Base-by-base conservation (phyloP, 2,113 vertebrate genomes). In the Serinus canaria region DNA sequence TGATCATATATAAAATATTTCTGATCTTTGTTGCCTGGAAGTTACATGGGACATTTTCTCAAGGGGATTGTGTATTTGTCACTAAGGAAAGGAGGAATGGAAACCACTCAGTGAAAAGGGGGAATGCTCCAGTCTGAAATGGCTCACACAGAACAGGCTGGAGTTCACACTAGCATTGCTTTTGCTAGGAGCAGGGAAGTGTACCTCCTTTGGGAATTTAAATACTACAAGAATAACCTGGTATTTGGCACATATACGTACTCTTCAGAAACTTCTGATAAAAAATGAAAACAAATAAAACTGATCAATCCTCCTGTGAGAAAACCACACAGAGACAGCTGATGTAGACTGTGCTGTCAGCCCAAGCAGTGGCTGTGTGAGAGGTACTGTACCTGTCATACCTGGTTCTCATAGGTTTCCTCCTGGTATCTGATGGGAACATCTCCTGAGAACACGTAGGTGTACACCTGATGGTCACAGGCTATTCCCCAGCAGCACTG, bases 391-490 rank as follows among this genome's bases (percentile, higher is more conserved):
- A 50, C 41, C 13, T 18, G 24, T 17, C 85, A 13, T 97, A 99
- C 99, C 97, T 99, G 99, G 74, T 99, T 99, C 97, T 99, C 99
- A 27, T 98, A 99, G 76, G 99, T 98, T 95, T 99, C 99, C 90
- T 99, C 99, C 70, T 98, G 98, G 97, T 98, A 98, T 50, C 99
- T 98, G 78, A 99, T 98, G 15, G 99, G 98, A 67, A 99, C 96
- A 2, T 99, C 99, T 2, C 98, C 98, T 11, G 98, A 98, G 13
- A 98, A 98, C 73, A 99, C 95, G 0, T 98, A 99, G 94, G 99
- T 96, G 78, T 99, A 99, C 43, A 99, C 98, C 70, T 98, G 98
- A 79, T 99, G 98, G 94, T 99, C 99, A 2, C 98, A 99, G 75
- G 98, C 99, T 30, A 99, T 99, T 89, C 98, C 99, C 99, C 99